A percentile compares a stretch with the other conserved stretches of the same genome.
phyloP scores from a whole-genome alignment of 2,888 invertebrate genomes.

The Ectobius pallidus region DNA sequence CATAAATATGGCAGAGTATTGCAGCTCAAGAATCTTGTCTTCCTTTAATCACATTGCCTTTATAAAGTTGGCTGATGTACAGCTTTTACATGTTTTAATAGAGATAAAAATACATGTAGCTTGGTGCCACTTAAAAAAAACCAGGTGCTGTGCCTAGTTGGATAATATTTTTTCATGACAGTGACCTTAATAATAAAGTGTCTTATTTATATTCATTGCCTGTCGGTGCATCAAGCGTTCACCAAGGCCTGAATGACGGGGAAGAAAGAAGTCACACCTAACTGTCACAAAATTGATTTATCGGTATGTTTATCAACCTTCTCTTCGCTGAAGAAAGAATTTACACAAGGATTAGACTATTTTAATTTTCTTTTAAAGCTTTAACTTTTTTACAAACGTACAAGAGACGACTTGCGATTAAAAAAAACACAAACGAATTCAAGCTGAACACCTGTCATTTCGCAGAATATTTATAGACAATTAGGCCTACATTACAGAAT shows the following conservation, averaged over 20 bases:
- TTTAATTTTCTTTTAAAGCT: no score
- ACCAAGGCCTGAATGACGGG: neutral
- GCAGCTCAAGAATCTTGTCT: no score
- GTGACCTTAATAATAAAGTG: constrained; percentile 18
- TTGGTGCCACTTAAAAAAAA: neutral
- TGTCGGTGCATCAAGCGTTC: neutral
- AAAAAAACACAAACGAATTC: no score
- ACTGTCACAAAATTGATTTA: neutral
- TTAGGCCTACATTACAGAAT: no score
- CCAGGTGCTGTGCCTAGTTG: neutral
- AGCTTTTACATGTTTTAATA: neutral
- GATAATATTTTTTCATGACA: constrained; percentile 25
- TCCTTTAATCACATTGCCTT: no score
- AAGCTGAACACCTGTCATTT: no score
- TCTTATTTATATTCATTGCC: neutral
- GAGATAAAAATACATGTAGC: neutral
- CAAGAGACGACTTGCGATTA: no score
- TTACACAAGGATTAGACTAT: no score
- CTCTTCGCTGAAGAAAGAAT: no score
- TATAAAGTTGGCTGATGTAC: neutral
- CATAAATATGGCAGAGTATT: no score
- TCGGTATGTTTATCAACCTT: neutral
- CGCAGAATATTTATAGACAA: no score
- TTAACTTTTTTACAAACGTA: no score
- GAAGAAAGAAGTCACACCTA: neutral